Percentiles rank a stretch among this genome's conserved stretches.
These are phyloP conservation scores for Chalcis sispes DNA, from an alignment of 2,888 invertebrate genomes.

Conservation along the genomic window DNA sequence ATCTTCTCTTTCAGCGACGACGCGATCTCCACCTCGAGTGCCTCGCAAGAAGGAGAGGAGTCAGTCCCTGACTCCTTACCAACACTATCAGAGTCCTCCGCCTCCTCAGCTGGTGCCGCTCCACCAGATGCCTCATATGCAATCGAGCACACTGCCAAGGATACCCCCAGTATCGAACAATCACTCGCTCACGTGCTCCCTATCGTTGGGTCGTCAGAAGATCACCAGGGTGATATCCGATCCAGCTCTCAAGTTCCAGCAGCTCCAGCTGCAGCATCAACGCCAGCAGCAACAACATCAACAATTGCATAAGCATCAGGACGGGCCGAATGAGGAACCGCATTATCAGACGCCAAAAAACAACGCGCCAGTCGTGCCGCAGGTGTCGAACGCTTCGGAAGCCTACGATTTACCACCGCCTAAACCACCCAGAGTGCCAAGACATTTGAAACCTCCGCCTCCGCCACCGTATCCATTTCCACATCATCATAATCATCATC, in stretches of 20 bases:
- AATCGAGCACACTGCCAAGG: constrained; percentile 50
- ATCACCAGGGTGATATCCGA: constrained; percentile 81
- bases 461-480: constrained; percentile 54
- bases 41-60: constrained; percentile 83
- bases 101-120: constrained; percentile 48
- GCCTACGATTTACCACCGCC: constrained; percentile 76
- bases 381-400: constrained; percentile 7
- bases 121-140: constrained; percentile 29
- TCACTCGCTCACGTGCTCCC: constrained; percentile 69
- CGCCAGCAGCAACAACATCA: constrained; percentile 58
- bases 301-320: constrained; percentile 59
- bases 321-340: constrained; percentile 40
- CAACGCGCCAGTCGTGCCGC: constrained; percentile 32
- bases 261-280: constrained; percentile 62
- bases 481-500: constrained; percentile 64
- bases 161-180: constrained; percentile 56
- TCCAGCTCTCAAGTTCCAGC: constrained; percentile 67
- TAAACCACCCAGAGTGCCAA: constrained; percentile 82
- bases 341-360: constrained; percentile 54
- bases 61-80: constrained; percentile 82
- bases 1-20: constrained; percentile 78
- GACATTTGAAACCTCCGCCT: constrained; percentile 60
- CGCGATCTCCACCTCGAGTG: constrained; percentile 72
- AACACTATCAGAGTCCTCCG: constrained; percentile 54
- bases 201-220: constrained; percentile 73